phyloP scores from a whole-genome alignment of 2,888 invertebrate genomes.

The Ophraella communa region DNA sequence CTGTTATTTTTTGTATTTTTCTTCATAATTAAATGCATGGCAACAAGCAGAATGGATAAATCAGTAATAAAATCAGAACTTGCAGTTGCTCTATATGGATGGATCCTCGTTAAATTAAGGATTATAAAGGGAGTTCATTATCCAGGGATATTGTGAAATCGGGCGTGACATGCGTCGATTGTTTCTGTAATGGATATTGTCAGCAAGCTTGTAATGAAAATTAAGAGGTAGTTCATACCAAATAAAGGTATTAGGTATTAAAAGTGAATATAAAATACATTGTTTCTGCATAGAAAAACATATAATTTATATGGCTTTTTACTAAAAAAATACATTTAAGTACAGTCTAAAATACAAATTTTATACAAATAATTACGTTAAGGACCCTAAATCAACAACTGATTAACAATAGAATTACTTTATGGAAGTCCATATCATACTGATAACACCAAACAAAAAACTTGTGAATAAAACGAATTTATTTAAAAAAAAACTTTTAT shows the following conservation, averaged over 20 bases:
- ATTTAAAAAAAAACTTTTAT: too few relatives aligned
- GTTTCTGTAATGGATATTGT: constrained; percentile 7
- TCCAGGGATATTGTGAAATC: constrained; percentile 2
- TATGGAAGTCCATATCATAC: too few relatives aligned
- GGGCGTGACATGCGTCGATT: constrained; percentile 1
- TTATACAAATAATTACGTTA: too few relatives aligned
- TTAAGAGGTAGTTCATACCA: neutral
- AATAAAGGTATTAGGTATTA: neutral
- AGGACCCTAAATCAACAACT: too few relatives aligned
- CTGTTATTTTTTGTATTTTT: neutral
- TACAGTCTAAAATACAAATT: too few relatives aligned
- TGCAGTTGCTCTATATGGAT: neutral
- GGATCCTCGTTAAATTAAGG: constrained; percentile 4
- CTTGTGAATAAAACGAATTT: too few relatives aligned
- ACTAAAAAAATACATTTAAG: too few relatives aligned
- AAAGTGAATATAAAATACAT: too few relatives aligned
- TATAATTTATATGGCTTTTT: too few relatives aligned
- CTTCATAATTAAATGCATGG: neutral
- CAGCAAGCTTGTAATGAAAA: neutral
- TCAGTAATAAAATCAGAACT: neutral
- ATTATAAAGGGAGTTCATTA: constrained; percentile 10
- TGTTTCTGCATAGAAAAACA: too few relatives aligned
- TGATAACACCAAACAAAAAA: too few relatives aligned
- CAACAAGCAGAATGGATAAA: neutral
- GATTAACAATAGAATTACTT: too few relatives aligned